Percentiles rank a stretch among this genome's conserved stretches.
Evolutionary conservation across 2,888 invertebrate species (phyloP).

Genomic region (Yponomeuta evonymella): DNA sequence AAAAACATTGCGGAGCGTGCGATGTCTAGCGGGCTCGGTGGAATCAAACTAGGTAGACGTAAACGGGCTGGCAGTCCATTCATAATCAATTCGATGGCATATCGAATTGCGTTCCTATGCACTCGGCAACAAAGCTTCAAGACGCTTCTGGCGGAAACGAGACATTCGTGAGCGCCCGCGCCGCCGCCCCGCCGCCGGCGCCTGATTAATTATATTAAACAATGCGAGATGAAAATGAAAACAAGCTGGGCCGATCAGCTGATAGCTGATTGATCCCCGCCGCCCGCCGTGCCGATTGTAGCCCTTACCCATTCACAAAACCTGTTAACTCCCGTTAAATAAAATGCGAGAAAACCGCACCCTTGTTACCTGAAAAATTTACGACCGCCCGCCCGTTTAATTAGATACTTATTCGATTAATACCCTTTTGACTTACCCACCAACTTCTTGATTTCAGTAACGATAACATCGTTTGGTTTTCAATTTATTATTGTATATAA

Average conservation of each 20-base stretch:
- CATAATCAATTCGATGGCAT: constrained; percentile 36
- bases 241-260: constrained; percentile 58
- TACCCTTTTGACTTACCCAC: constrained; percentile 7
- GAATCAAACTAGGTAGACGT: constrained; percentile 32
- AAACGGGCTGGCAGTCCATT: constrained; percentile 45
- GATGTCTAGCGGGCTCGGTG: constrained; percentile 30
- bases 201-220: constrained; percentile 65
- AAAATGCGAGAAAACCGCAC: constrained; percentile 35
- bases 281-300: constrained; percentile 22
- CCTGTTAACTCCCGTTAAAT: constrained; percentile 51
- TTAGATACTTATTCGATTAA: constrained; percentile 6
- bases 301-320: constrained; percentile 39
- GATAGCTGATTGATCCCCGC: constrained; percentile 60
- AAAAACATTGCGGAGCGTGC: constrained; percentile 26
- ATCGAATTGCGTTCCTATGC: constrained; percentile 19
- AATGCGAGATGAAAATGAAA: constrained; percentile 65
- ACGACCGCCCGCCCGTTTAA: constrained; percentile 29
- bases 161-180: constrained; percentile 15
- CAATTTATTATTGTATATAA: neutral
- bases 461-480: neutral
- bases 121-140: constrained; percentile 12
- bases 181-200: constrained; percentile 26
- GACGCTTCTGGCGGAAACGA: constrained; percentile 6
- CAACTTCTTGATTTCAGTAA: neutral
- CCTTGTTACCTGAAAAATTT: constrained; percentile 35